A percentile compares a stretch with the other conserved stretches of the same genome.
phyloP scores from a whole-genome alignment of 2,113 vertebrate species.

The Strix aluco region DNA sequence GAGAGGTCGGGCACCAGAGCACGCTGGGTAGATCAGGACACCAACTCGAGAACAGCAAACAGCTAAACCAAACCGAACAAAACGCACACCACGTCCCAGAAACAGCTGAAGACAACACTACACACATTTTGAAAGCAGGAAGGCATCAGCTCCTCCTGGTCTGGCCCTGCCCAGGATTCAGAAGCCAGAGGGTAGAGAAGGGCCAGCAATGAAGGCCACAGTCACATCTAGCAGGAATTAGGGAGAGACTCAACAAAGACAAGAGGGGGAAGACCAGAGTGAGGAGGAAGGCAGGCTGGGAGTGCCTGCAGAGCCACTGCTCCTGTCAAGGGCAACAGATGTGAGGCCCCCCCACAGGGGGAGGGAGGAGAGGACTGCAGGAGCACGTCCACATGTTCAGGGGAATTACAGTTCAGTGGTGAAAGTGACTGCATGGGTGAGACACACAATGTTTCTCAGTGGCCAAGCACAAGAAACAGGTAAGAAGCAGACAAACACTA shows the following conservation, averaged over 20 bases:
- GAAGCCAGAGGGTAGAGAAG: background rate
- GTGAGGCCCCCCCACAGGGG: no score
- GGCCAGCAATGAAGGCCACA: background rate
- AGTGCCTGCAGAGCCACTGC: background rate
- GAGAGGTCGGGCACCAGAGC: background rate
- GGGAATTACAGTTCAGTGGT: background rate
- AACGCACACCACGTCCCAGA: rapidly evolving
- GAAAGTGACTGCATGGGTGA: background rate
- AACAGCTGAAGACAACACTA: background rate
- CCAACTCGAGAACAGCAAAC: background rate
- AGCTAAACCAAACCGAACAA: background rate
- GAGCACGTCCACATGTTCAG: rapidly evolving
- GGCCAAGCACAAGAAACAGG: background rate
- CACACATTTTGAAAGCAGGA: background rate
- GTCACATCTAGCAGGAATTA: background rate
- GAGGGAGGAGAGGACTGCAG: background rate
- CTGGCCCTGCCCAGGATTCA: background rate
- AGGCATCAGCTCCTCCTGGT: background rate
- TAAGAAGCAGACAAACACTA: background rate
- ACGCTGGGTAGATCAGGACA: background rate
- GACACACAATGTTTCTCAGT: background rate
- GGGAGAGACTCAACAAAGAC: background rate
- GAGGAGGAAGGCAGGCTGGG: background rate
- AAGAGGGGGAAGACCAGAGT: background rate
- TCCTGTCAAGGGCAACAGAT: background rate